phyloP scores from a whole-genome alignment of 2,888 invertebrate species.

The Oscheius sp. region DNA sequence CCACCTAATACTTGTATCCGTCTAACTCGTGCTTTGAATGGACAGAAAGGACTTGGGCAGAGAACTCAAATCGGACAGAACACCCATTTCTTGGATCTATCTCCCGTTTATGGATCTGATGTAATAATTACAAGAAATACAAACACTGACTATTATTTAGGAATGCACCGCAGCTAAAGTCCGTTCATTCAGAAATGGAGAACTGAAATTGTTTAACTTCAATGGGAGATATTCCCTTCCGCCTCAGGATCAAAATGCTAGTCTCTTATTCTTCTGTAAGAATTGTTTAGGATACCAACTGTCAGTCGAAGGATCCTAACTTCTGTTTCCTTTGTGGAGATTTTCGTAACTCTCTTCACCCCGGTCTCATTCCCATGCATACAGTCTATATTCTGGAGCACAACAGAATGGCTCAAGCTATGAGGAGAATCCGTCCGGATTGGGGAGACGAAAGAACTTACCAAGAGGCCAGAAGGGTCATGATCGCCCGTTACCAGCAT shows the following conservation, averaged over 20 bases:
- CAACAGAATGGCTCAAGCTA: constrained; percentile 54
- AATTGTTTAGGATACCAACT: constrained; percentile 40
- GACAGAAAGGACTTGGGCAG: constrained; percentile 81
- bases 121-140: constrained; percentile 48
- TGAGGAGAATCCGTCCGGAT: constrained; percentile 31
- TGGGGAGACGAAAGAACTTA: constrained; percentile 50
- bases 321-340: constrained; percentile 56
- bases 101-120: constrained; percentile 89
- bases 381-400: constrained; percentile 60
- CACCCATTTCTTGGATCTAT: constrained; percentile 81
- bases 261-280: background rate
- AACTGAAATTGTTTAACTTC: constrained; percentile 28
- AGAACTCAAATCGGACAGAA: constrained; percentile 73
- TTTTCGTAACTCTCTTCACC: constrained; percentile 58
- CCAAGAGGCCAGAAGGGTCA: constrained; percentile 69
- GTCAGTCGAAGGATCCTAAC: constrained; percentile 49
- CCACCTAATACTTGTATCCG: constrained; percentile 79
- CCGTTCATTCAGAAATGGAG: constrained; percentile 76
- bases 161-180: constrained; percentile 81
- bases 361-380: constrained; percentile 56
- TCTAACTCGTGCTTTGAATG: constrained; percentile 90
- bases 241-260: constrained; percentile 41
- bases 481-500: constrained; percentile 75
- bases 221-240: constrained; percentile 39
- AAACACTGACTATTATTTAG: background rate